Conservation (phyloP, 1,140 invertebrate genomes). For the Antheraea pernyi region DNA sequence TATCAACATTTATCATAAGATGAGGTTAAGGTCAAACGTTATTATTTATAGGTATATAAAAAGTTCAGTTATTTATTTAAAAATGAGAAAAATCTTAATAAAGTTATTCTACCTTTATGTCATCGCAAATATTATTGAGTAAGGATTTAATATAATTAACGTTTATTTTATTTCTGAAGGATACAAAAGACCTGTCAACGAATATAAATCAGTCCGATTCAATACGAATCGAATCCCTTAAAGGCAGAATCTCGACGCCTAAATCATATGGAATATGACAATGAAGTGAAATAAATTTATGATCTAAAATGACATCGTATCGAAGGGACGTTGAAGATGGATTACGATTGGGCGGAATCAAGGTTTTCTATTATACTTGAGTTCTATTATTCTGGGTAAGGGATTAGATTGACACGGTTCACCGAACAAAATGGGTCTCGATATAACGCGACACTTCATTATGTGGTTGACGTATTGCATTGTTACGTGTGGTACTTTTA, state of each 20-base stretch:
- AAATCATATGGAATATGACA: neutral
- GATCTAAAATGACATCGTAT: neutral
- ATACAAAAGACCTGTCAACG: too few species aligned
- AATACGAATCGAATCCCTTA: too few species aligned
- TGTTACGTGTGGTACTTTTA: neutral
- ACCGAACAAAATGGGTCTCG: neutral
- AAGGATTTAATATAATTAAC: too few species aligned
- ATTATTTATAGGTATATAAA: too few species aligned
- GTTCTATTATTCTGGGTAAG: neutral
- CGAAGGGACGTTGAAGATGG: neutral
- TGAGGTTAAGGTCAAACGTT: too few species aligned
- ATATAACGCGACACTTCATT: conserved; percentile 7
- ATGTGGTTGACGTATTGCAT: conserved; percentile 3
- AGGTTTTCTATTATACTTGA: neutral
- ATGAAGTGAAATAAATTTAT: neutral
- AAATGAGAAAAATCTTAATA: too few species aligned
- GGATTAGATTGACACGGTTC: neutral
- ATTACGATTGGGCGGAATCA: neutral
- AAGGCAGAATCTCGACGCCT: neutral
- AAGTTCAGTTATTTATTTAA: too few species aligned
- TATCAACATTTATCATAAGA: too few species aligned
- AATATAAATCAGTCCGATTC: too few species aligned
- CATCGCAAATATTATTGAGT: too few species aligned
- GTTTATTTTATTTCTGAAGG: too few species aligned
- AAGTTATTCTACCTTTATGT: too few species aligned